Base-by-base conservation (phyloP, 2,888 invertebrate species). In the Mythimna impura region DNA sequence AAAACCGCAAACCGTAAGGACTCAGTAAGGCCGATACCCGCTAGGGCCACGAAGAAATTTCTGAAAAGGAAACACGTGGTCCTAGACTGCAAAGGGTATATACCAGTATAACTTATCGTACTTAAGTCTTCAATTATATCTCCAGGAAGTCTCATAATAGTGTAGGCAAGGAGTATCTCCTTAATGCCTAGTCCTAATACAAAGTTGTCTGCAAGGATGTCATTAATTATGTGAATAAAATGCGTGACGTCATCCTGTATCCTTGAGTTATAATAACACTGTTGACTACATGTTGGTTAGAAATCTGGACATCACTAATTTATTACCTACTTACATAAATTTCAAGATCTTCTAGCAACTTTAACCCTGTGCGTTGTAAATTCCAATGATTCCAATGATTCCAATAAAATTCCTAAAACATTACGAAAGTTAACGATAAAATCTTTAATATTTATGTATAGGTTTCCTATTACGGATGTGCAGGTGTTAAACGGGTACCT, bases 161-260 rank as follows among this genome's bases (percentile, higher is more conserved):
- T 40, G 66, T 69, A 71, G 60, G 52, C 63, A 58, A 68, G 43
- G 61, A 73, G 71, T 66, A 55, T 71, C 73, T 74, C 69, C 68
- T 66, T 60, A 72, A 57, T 76, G 55, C 10, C 25, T 55, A 71
- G 67, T 58, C 22, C n/a, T 76, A 64, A 71, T 71, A 80, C 34
- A 69, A 57, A 70, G 14, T 20, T 61, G 78, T 76, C 69, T 64
- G 67, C 64, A 71, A 82, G 85, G 83, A 84, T 79, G 81, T 71
- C 50, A 60, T 79, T 82, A 82, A 78, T 81, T 75, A 73, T 34
- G 62, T 30, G 40, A 74, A 73, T 79, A 61, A 73, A 75, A 67
- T 67, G 47, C 58, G 55, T 82, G 76, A 82, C 78, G 64, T 84
- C 68, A 71, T 68, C 9, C n/a, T 40, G 25, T 71, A 40, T 71